Evolutionary conservation across 2,113 vertebrate genomes (phyloP), one percentile per base, ranked within the genome.

Genomic region (Rhipidura dahli): DNA sequence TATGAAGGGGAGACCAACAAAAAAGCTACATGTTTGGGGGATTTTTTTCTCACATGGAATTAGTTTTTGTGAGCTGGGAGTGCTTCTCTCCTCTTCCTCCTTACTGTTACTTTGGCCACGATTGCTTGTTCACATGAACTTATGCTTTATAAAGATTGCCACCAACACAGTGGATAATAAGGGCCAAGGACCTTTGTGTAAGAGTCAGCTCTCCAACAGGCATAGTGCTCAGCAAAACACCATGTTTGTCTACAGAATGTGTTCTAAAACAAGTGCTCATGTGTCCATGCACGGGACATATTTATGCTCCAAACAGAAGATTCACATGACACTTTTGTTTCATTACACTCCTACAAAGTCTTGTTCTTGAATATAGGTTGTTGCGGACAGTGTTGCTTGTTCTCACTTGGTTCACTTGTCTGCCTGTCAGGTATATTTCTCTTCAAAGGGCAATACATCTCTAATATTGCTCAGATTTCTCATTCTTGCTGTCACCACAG

Each of bases 11-110:
- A 44, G 7, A 24, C 8, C 54, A 54, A 49, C 9, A 54, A 79
- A 75, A 37, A 60, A n/a, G 1, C 3, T 35, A 10, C 4, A 2
- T 5, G 16, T 31, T 40, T 45, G 7, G 2, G 12, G 0, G 0
- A 13, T 31, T 31, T 59, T 75, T 76, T 20, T 1, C 7, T 26
- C 53, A 23, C 10, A 14, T 14, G 8, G 6, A 49, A 33, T 56
- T 40, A 27, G 8, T 4, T 9, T 37, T 20, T 26, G 4, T 28
- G 10, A 72, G 3, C 22, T 68, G 28, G 6, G 17, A 83, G 26
- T 27, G 20, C 5, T 76, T 27, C 6, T 54, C 31, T 73, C 19
- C 4, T 65, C 35, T 39, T 4, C 3, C 1, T 59, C 7, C 26
- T 54, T 64, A 26, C 11, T 26, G 3, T 21, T 75, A 37, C 4